These are phyloP conservation scores for Neocloeon triangulifer DNA, from an alignment of 1,140 invertebrate genomes.

Conservation along the genomic window DNA sequence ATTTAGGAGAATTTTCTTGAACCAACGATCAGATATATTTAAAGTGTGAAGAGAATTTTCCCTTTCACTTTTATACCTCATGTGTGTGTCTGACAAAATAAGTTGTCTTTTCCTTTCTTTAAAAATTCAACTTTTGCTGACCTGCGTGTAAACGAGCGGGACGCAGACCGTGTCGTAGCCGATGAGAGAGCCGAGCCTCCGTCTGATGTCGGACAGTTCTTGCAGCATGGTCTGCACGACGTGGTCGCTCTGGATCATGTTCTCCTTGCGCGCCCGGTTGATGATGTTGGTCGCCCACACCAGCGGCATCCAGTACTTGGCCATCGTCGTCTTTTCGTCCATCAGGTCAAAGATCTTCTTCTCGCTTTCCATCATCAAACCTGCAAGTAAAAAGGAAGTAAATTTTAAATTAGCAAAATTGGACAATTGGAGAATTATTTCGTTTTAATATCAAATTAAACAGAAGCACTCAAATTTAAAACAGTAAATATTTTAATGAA, in stretches of 20 bases:
- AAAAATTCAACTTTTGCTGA: too few relatives aligned
- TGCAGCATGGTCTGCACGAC: conserved; percentile 65
- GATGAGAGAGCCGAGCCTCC: conserved; percentile 53
- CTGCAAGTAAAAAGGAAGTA: conserved; percentile 23
- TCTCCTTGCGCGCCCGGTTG: conserved; percentile 58
- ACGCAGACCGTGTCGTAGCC: conserved; percentile 94
- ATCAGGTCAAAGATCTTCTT: conserved; percentile 72
- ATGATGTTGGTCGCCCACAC: conserved; percentile 82
- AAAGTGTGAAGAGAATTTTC: too few relatives aligned
- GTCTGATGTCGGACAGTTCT: conserved; percentile 60
- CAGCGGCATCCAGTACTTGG: conserved; percentile 81
- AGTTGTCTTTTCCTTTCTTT: too few relatives aligned
- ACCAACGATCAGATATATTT: too few relatives aligned
- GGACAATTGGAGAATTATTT: too few relatives aligned
- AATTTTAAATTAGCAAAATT: not conserved
- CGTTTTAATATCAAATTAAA: too few relatives aligned
- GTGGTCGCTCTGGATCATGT: conserved; percentile 58
- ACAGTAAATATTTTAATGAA: too few relatives aligned
- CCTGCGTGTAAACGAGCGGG: conserved; percentile 94
- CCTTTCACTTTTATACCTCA: too few relatives aligned
- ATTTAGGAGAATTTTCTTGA: too few relatives aligned
- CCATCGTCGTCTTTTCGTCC: conserved; percentile 61
- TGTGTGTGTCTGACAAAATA: too few relatives aligned
- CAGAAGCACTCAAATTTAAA: too few relatives aligned
- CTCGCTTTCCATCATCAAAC: conserved; percentile 75